These are phyloP conservation scores for Drosophila fungiperda DNA, from an alignment of 2,888 invertebrate species.

Conservation along the genomic window DNA sequence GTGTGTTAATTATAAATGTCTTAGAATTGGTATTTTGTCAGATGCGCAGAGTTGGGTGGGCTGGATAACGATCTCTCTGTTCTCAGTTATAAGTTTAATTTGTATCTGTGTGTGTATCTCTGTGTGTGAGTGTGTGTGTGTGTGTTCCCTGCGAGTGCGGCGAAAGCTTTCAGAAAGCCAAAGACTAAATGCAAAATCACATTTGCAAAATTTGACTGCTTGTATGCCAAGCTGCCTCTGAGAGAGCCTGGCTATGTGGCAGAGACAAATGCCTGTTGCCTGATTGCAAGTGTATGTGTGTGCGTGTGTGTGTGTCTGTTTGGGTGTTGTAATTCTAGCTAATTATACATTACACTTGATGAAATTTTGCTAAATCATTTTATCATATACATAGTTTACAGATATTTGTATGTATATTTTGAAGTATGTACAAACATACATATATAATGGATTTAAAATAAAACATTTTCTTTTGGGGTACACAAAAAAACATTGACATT, in stretches of 20 bases:
- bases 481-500: slow-evolving; percentile 27
- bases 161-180: slow-evolving; percentile 59
- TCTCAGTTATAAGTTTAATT: slow-evolving; percentile 7
- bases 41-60: slow-evolving; percentile 54
- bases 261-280: slow-evolving; percentile 17
- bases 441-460: slow-evolving; percentile 28
- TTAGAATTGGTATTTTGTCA: slow-evolving; percentile 6
- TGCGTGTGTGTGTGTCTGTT: slow-evolving; percentile 1
- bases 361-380: slow-evolving; percentile 69
- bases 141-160: slow-evolving; percentile 26
- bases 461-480: slow-evolving; percentile 23
- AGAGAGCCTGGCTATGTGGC: slow-evolving; percentile 18
- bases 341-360: slow-evolving; percentile 71
- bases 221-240: slow-evolving; percentile 27
- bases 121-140: slow-evolving; percentile 18
- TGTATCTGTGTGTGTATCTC: slow-evolving; percentile 14
- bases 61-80: slow-evolving; percentile 43
- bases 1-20: not conserved
- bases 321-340: slow-evolving; percentile 58
- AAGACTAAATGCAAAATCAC: slow-evolving; percentile 4
- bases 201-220: slow-evolving; percentile 30
- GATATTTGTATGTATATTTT: not conserved
- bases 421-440: slow-evolving; percentile 5
- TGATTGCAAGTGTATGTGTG: not conserved
- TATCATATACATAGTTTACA: slow-evolving; percentile 35